These are phyloP conservation scores for Scaptomyza hsui DNA, from an alignment of 1,140 invertebrate genomes.

Conservation along the genomic window DNA sequence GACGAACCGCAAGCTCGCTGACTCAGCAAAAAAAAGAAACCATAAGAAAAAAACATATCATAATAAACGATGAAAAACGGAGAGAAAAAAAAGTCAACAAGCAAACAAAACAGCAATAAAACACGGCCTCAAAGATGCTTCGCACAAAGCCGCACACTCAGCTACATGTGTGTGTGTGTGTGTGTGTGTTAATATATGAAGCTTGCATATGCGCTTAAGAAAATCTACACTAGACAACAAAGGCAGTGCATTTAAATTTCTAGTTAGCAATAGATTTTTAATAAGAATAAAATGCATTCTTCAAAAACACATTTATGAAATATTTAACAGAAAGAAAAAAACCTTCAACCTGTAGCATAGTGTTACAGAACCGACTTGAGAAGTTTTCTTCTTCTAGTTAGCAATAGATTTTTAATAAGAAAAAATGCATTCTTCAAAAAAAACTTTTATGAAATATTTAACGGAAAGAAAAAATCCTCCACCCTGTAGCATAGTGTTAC, in stretches of 20 bases:
- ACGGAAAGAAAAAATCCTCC: too few relatives aligned
- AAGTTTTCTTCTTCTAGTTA: constrained; percentile 19
- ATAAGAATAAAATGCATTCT: not conserved
- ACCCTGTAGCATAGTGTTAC: constrained; percentile 27
- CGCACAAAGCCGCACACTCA: constrained; percentile 23
- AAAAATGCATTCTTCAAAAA: too few relatives aligned
- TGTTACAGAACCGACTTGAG: constrained; percentile 31
- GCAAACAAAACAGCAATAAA: constrained; percentile 67
- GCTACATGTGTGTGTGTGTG: not conserved
- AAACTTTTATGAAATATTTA: too few relatives aligned
- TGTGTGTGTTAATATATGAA: constrained; percentile 30
- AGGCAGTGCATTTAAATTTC: too few relatives aligned
- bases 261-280: too few relatives aligned
- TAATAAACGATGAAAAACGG: not conserved
- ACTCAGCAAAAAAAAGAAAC: constrained; percentile 65
- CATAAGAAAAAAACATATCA: too few relatives aligned
- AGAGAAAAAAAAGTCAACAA: constrained; percentile 37
- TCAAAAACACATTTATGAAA: too few relatives aligned
- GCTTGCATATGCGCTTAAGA: constrained; percentile 30
- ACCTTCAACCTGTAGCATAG: constrained; percentile 16
- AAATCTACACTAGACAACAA: constrained; percentile 36
- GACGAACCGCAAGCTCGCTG: constrained; percentile 49
- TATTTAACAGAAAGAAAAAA: too few relatives aligned
- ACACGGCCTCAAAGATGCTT: constrained; percentile 67
- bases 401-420: too few relatives aligned